Evolutionary conservation across 2,888 invertebrate species (phyloP).

Genomic region (Lapara coniferarum): DNA sequence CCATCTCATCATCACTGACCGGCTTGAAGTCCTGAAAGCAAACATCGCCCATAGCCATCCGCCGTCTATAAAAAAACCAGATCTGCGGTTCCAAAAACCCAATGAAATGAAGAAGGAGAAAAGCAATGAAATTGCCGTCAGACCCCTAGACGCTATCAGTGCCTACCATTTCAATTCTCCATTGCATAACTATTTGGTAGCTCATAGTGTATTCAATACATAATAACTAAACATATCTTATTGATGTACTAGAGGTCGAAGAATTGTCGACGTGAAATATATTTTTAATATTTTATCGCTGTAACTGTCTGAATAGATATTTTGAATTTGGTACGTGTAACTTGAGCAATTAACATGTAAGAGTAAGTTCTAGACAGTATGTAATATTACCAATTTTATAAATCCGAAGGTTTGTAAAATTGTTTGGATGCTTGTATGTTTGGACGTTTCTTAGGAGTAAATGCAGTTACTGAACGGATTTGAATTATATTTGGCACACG

Average conservation of each 20-base stretch:
- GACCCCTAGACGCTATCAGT: constrained; percentile 25
- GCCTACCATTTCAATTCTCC: constrained; percentile 51
- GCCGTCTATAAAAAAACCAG: constrained; percentile 52
- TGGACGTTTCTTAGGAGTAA: too few species aligned
- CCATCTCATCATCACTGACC: constrained; percentile 71
- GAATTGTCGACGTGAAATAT: neutral
- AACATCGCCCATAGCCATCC: constrained; percentile 67
- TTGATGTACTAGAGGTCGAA: neutral
- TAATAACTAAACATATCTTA: constrained; percentile 18
- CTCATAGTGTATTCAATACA: constrained; percentile 62
- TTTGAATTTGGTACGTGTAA: constrained; percentile 9
- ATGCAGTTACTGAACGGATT: too few species aligned
- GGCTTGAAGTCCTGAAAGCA: constrained; percentile 68
- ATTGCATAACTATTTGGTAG: constrained; percentile 66
- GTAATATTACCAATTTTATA: neutral
- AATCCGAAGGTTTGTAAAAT: too few species aligned
- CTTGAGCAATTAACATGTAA: neutral
- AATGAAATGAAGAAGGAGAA: constrained; percentile 36
- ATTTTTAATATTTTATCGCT: constrained; percentile 13
- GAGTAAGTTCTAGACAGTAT: neutral
- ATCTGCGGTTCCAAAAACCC: constrained; percentile 34
- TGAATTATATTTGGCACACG: too few species aligned
- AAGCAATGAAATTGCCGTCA: constrained; percentile 9
- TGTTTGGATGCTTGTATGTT: too few species aligned
- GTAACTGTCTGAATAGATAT: neutral